Conservation (phyloP, 1,140 invertebrate genomes). For the Ladona fulva region DNA sequence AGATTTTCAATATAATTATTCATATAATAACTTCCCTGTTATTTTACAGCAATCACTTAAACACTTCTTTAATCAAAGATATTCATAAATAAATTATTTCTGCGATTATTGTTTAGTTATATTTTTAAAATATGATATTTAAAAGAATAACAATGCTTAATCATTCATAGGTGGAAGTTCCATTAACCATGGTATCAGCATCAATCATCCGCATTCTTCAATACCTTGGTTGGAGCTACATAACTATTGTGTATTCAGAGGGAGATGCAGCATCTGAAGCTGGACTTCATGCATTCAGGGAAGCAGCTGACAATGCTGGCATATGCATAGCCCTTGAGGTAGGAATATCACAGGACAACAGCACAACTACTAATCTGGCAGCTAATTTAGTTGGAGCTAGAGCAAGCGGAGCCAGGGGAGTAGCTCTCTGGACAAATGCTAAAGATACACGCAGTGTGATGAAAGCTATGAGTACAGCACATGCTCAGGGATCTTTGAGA, state of each 20-base stretch:
- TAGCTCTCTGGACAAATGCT: constrained; percentile 22
- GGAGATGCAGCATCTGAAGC: constrained; percentile 27
- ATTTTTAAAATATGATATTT: too few relatives aligned
- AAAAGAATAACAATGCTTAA: too few relatives aligned
- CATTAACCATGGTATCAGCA: too few relatives aligned
- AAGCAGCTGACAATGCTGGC: constrained; percentile 6
- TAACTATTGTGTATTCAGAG: constrained; percentile 33
- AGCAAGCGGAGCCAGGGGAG: constrained; percentile 21
- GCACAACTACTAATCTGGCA: background rate
- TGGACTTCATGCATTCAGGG: constrained; percentile 22
- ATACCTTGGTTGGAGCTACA: constrained; percentile 34
- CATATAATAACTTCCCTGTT: too few relatives aligned
- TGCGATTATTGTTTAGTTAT: too few relatives aligned
- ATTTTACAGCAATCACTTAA: too few relatives aligned
- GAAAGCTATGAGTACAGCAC: constrained; percentile 26
- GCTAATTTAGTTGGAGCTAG: constrained; percentile 11
- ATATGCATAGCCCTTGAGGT: constrained; percentile 26
- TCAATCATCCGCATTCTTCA: constrained; percentile 23
- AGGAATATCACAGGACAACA: background rate
- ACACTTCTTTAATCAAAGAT: too few relatives aligned
- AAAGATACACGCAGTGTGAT: constrained; percentile 25
- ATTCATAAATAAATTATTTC: too few relatives aligned
- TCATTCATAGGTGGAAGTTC: too few relatives aligned
- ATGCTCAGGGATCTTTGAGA: constrained; percentile 22
- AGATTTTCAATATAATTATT: too few relatives aligned